Percentiles rank a stretch among this genome's conserved stretches.
These are phyloP conservation scores for Sebastes baramenuke DNA, from an alignment of 2,797 vertebrate genomes.

Conservation along the genomic window DNA sequence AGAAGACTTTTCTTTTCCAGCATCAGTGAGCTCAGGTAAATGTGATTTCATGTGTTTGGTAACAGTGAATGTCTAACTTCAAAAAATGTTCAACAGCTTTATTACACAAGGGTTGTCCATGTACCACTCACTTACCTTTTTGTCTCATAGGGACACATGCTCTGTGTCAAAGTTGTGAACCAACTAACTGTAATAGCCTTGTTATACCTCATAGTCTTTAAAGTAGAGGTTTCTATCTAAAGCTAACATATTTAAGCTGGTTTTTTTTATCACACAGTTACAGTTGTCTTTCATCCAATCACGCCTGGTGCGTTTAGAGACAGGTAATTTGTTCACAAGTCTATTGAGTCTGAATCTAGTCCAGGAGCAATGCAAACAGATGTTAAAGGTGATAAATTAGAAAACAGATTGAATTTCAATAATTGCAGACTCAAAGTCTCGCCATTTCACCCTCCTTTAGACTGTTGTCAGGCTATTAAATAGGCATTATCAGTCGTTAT, in stretches of 20 bases:
- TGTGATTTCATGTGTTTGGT: slow-evolving; percentile 3
- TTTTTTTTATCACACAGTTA: not conserved
- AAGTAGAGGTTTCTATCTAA: not conserved
- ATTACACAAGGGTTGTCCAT: not conserved
- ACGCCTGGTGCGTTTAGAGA: not conserved
- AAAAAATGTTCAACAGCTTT: not conserved
- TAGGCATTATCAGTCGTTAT: no score
- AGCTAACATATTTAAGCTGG: not conserved
- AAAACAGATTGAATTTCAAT: not conserved
- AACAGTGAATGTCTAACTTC: not conserved
- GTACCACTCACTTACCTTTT: not conserved
- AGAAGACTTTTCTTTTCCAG: not conserved
- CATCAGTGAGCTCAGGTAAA: slow-evolving; percentile 13
- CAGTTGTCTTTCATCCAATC: not conserved
- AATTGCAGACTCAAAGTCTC: no score
- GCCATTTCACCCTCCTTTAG: no score
- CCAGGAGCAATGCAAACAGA: not conserved
- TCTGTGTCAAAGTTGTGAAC: not conserved
- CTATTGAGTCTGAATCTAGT: not conserved
- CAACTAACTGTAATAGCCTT: not conserved
- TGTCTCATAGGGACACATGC: not conserved
- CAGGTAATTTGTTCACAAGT: not conserved
- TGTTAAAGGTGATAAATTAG: not conserved
- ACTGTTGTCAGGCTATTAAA: no score
- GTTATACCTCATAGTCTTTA: not conserved